Conservation (phyloP, 2,113 vertebrate genomes). For the Puma concolor region DNA sequence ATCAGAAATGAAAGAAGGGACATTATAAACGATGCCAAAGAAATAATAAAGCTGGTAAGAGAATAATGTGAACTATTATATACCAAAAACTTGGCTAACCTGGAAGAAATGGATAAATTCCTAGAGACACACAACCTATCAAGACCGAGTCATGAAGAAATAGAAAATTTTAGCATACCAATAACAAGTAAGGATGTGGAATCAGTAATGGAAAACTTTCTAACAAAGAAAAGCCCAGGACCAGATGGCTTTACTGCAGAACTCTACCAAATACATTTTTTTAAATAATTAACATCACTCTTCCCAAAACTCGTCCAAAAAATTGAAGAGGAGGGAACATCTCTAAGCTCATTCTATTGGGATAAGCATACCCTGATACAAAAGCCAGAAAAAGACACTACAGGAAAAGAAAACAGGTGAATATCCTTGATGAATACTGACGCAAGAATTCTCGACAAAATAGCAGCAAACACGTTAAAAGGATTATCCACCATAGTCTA, state of each 20-base stretch:
- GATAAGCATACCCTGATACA: neutral
- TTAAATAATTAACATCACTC: neutral
- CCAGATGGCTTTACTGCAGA: neutral
- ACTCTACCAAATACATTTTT: neutral
- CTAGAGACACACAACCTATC: neutral
- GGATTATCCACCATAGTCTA: neutral
- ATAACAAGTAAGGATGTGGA: neutral
- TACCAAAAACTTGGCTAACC: neutral
- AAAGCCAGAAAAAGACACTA: neutral
- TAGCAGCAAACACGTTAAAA: neutral
- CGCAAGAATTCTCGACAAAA: neutral
- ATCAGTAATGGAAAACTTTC: neutral
- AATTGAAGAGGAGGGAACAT: neutral
- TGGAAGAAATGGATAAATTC: neutral
- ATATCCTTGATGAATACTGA: neutral
- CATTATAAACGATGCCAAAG: neutral
- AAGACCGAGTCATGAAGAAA: neutral
- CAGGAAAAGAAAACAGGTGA: neutral
- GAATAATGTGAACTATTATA: neutral
- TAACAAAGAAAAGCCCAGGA: neutral
- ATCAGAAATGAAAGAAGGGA: neutral
- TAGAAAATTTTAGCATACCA: neutral
- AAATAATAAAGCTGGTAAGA: neutral
- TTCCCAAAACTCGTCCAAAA: neutral
- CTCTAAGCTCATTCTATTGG: neutral